A percentile compares a stretch with the other conserved stretches of the same genome.
phyloP scores from a whole-genome alignment of 2,113 vertebrate species.

The Spizaetus ornatus region DNA sequence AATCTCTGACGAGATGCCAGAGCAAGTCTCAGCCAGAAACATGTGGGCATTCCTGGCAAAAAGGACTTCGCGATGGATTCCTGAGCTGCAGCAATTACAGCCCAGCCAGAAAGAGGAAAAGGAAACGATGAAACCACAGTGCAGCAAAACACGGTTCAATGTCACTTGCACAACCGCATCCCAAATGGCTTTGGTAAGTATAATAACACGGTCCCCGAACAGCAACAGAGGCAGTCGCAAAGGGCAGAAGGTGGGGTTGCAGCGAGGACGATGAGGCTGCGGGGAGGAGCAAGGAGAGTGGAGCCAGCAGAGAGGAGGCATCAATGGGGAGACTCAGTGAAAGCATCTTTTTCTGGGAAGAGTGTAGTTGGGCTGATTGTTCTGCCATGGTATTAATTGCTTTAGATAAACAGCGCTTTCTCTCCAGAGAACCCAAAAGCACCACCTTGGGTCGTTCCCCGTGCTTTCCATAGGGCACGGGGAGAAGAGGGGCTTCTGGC shows the following conservation, averaged over 20 bases:
- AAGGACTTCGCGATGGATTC: neutral
- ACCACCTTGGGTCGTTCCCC: neutral
- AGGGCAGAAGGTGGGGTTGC: neutral
- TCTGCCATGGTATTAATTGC: neutral
- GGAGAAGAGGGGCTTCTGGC: neutral
- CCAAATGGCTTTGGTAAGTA: neutral
- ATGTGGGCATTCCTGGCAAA: slow-evolving; percentile 6
- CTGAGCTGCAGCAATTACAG: neutral
- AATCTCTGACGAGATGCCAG: neutral
- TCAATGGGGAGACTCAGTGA: rapidly evolving
- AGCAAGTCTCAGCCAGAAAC: neutral
- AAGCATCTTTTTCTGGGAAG: neutral
- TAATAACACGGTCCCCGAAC: neutral
- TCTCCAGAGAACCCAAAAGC: neutral
- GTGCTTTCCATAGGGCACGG: neutral
- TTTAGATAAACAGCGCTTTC: neutral
- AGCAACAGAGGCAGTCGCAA: neutral
- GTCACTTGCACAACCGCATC: neutral
- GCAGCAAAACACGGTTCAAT: neutral
- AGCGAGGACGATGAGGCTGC: rapidly evolving
- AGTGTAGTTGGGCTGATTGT: neutral
- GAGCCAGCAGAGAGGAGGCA: neutral
- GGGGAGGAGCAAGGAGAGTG: neutral
- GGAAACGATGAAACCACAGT: neutral
- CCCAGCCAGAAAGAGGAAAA: neutral